Conservation (phyloP, 2,888 invertebrate genomes). For the Cacoxenus indagator region DNA sequence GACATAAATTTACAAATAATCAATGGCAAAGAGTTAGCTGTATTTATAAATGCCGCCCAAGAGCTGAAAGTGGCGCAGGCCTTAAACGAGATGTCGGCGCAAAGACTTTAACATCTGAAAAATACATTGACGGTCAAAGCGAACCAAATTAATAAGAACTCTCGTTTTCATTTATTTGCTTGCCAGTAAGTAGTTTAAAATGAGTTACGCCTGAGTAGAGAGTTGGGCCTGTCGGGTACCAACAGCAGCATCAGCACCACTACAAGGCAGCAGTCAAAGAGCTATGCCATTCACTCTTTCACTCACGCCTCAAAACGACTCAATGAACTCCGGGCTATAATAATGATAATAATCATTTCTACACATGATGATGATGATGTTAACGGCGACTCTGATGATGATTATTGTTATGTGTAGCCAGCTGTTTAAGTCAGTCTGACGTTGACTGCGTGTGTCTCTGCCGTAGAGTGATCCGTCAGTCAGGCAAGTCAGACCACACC, state of each 20-base stretch:
- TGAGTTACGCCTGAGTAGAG: background rate
- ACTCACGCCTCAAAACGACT: background rate
- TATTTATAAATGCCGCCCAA: background rate
- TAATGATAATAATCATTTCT: constrained; percentile 3
- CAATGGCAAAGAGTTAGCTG: background rate
- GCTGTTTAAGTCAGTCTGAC: background rate
- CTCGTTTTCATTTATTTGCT: background rate
- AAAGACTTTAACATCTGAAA: background rate
- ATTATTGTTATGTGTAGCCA: background rate
- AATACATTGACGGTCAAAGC: background rate
- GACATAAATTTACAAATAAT: background rate
- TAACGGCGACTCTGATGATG: background rate
- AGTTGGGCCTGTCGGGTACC: background rate
- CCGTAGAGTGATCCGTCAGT: constrained; percentile 13
- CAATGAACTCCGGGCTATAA: background rate
- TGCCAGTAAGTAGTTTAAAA: background rate
- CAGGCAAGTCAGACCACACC: no score
- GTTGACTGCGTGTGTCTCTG: constrained; percentile 9
- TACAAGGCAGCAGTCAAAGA: background rate
- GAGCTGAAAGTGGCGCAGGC: background rate
- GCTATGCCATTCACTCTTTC: background rate
- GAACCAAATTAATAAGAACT: background rate
- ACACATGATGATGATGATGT: background rate
- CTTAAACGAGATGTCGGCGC: background rate
- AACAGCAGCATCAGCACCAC: background rate